A percentile compares a stretch with the other conserved stretches of the same genome.
These are phyloP conservation scores for Caerostris darwini DNA, from an alignment of 1,140 invertebrate genomes.

Conservation along the genomic window DNA sequence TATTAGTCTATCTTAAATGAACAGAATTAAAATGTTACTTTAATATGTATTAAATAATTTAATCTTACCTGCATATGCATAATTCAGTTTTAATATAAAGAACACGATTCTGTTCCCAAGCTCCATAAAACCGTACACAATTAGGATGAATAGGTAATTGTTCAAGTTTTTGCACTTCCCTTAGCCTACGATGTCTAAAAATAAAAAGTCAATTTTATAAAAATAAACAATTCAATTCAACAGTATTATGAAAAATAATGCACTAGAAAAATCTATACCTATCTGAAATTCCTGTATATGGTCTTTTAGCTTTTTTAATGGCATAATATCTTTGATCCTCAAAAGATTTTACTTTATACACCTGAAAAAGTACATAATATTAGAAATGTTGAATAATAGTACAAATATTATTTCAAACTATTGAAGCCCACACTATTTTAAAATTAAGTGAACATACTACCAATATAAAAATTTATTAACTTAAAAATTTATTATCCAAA, in stretches of 20 bases:
- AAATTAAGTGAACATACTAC: too few species aligned
- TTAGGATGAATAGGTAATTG: constrained; percentile 87
- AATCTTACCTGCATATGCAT: constrained; percentile 84
- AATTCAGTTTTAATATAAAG: constrained; percentile 89
- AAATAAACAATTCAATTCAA: not conserved
- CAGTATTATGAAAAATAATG: not conserved
- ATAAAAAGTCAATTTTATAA: not conserved
- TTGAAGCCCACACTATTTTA: too few species aligned
- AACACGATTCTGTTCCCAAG: constrained; percentile 89
- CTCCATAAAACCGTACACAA: constrained; percentile 86
- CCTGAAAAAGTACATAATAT: constrained; percentile 79
- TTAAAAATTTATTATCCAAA: too few species aligned
- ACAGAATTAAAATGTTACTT: not conserved
- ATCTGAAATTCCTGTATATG: constrained; percentile 85
- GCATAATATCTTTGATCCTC: constrained; percentile 88
- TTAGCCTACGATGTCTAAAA: constrained; percentile 84
- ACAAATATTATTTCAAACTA: too few species aligned
- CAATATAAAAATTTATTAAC: too few species aligned
- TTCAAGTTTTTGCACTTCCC: constrained; percentile 88
- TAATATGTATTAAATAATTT: not conserved
- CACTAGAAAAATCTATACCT: constrained; percentile 80
- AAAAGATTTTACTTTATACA: constrained; percentile 86
- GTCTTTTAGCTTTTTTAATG: constrained; percentile 86
- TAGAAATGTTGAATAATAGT: too few species aligned
- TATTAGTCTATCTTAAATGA: too few species aligned